Evolutionary conservation across 2,797 vertebrate genomes (phyloP), one percentile per base, ranked within the genome.

Genomic region (Sarcophilus harrisii): DNA sequence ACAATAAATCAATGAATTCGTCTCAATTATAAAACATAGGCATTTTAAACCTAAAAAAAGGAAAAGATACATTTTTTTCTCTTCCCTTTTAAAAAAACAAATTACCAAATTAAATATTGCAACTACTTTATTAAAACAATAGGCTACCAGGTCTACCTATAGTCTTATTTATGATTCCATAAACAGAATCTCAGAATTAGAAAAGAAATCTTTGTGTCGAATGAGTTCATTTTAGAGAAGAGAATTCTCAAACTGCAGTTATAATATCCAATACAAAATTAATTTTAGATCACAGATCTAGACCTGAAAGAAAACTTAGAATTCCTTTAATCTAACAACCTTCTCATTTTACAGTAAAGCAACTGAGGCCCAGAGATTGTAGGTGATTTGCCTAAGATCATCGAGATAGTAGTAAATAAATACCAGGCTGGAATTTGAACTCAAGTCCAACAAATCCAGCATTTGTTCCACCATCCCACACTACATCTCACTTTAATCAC

Each of bases 71-170:
- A 90, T 54, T 90, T 92, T 54, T 90, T 92, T n/a, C 93, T 54
- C 55, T 58, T 94, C 59, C 54, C 92, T 92, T 91, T 94, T 92
- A 58, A 59, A 59, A 59, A 94, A 38, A 73, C 21, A 2, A 62
- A 62, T 18, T 73, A 73, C 32, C 62, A 92, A 90, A 13, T 58
- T 91, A 96, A n/a, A 16, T 27, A 93, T 90, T 92, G 91, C 92
- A 95, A 92, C 87, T 16, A 91, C 49, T 94, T 91, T 91, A 92
- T 11, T 55, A 55, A 55, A 55, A 55, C 54, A 94, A 60, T 87
- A 30, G 91, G 62, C 32, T 90, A 38, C 1, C 27, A 95, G 57
- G 57, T 18, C 32, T 58, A 95, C 59, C 58, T 59, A 24, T n/a
- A 59, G 18, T 81, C 81, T 95, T 1, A 60, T 90, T 30, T 92